Evolutionary conservation across 2,797 vertebrate genomes (phyloP).

Genomic region (Aphelocoma californica): DNA sequence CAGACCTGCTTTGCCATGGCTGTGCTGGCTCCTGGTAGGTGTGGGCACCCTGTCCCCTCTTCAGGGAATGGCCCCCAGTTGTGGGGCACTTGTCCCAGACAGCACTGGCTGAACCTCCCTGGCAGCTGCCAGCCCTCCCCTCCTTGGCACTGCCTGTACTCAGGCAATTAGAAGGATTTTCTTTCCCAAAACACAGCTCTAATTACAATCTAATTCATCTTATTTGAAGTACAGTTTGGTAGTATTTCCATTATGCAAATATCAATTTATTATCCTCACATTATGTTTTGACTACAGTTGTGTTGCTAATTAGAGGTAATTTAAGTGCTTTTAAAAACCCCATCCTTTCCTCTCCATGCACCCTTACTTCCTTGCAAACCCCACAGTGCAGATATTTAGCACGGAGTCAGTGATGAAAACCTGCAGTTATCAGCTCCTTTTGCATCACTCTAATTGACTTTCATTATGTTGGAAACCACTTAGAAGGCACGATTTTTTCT

Average conservation of each 20-base stretch:
- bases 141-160: neutral
- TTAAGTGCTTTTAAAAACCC: constrained; percentile 42
- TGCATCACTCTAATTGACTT: constrained; percentile 55
- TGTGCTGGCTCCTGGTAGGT: neutral
- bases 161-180: constrained; percentile 52
- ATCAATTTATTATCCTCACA: constrained; percentile 67
- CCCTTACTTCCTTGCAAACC: constrained; percentile 42
- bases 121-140: neutral
- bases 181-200: constrained; percentile 44
- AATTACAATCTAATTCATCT: constrained; percentile 63
- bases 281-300: constrained; percentile 62
- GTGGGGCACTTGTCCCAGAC: accelerated
- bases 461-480: constrained; percentile 45
- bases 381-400: constrained; percentile 14
- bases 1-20: accelerated
- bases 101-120: accelerated
- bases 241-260: constrained; percentile 65
- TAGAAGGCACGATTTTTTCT: neutral
- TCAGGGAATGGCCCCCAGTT: accelerated
- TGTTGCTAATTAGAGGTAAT: constrained; percentile 68
- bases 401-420: constrained; percentile 25
- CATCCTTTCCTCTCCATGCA: constrained; percentile 25
- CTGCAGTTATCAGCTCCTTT: constrained; percentile 17
- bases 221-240: constrained; percentile 62
- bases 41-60: too few relatives aligned